Base-by-base conservation (phyloP, 2,888 invertebrate genomes). In the Cataglyphis rosenhaueri region DNA sequence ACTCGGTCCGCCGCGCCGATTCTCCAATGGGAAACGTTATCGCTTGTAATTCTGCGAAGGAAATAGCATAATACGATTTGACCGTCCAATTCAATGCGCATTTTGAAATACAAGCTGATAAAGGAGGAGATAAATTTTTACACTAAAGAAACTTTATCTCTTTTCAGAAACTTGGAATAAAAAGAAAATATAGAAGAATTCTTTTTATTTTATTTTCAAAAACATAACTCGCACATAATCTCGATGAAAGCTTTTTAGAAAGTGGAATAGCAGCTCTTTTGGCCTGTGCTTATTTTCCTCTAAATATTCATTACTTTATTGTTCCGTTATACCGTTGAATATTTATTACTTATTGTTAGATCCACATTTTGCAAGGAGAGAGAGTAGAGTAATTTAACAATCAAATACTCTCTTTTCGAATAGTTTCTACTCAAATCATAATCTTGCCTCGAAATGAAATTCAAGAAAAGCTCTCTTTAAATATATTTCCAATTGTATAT, bases 271-370 rank as follows among this genome's bases (percentile, higher is more conserved):
- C 66, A 25, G 10, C 21, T 32, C 74, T 64, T 75, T 75, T 41
- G 21, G 48, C 18, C 15, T 44, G 44, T 55, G 55, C 55, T 66
- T 76, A 55, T 41, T 66, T 76, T 29, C 41, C 15, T 35, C 38
- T 70, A 78, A 78, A 70, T 70, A 78, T 78, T 59, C 57, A 70
- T 70, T 70, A 65, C 76, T 55, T 66, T 44, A 44, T 59, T 29
- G 70, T 66, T 76, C 38, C 65, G 66, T 57, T 57, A 32, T 57
- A 5, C 57, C 29, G 41, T 78, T 70, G 70, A 78, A 70, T 78
- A 70, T 78, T 78, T 70, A 68, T 68, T 6, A 59, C 32, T 78
- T 32, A 55, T 75, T 62, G 74, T 38, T 38, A 66, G 68, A 32
- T 59, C 6, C 29, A 57, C 41, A 32, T 59, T 57, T 59, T 70